Base-by-base conservation (phyloP, 2,797 vertebrate species). In the Anguilla megastoma region DNA sequence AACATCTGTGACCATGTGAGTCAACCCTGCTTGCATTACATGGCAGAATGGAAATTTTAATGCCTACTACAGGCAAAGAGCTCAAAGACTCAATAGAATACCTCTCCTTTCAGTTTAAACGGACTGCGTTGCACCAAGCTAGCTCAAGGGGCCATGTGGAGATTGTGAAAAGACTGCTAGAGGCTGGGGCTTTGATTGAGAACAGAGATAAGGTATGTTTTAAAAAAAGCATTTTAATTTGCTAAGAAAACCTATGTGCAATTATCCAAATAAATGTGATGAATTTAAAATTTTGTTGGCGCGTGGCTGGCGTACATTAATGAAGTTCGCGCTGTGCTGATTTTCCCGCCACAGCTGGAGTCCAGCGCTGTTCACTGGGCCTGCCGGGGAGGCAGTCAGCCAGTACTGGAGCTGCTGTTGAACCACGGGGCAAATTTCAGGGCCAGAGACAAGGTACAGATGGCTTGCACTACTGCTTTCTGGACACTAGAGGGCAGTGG, bases 331-430 rank as follows among this genome's bases (percentile, higher is more conserved):
- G 41, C 41, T 45, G 88, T 88, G 24, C 48, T 87, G 48, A 91
- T 80, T 3, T 71, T 86, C 36, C 85, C 86, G 52, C 86, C 74
- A 14, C 87, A 99, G 98, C 97, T 99, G 89, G 96, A 98, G 89
- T 97, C 97, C 90, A 98, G 98, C 0, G 98, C 98, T 2, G 93
- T 98, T 54, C 98, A 99, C 91, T 99, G 98, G 98, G 97, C 97
- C 9, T 98, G 98, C 89, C 96, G 98, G 8, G 98, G 98, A 27
- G 98, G 98, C 14, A 97, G 94, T 60, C 93, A 97, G 89, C 95
- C 96, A 0, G 95, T 97, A 74, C 90, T 99, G 92, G 98, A 99
- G 93, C 95, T 97, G 89, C 94, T 99, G 89, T 94, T 99, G 30
- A 96, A 98, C 90, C 96, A 97, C 92, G 97, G 97, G 54, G 97